Evolutionary conservation across 2,797 vertebrate species (phyloP).

Genomic region (Oreochromis mossambicus): DNA sequence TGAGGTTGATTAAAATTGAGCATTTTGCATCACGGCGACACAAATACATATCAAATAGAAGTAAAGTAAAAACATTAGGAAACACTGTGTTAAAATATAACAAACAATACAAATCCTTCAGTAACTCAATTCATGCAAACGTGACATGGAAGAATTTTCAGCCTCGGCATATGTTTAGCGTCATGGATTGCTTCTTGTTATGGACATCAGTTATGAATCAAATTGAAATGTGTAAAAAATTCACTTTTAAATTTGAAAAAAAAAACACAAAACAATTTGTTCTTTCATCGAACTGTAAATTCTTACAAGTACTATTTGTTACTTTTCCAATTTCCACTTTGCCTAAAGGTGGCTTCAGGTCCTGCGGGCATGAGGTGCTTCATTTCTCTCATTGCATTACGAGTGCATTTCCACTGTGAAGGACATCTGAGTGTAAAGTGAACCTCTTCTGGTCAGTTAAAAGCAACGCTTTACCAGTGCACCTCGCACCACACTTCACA

Average conservation of each 20-base stretch:
- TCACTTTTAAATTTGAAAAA: not conserved
- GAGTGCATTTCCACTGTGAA: slow-evolving; percentile 65
- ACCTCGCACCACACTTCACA: slow-evolving; percentile 64
- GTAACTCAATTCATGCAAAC: not conserved
- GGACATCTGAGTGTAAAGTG: slow-evolving; percentile 68
- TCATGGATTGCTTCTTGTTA: not conserved
- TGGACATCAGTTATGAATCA: not conserved
- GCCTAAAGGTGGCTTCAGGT: slow-evolving; percentile 54
- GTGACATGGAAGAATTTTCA: not conserved
- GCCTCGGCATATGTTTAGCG: not conserved
- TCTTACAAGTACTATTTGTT: not conserved
- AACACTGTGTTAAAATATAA: not conserved
- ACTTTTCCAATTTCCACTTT: slow-evolving; percentile 3
- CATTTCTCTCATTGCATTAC: slow-evolving; percentile 62
- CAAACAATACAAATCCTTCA: not conserved
- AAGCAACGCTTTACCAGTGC: slow-evolving; percentile 58
- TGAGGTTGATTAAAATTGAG: not conserved
- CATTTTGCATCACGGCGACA: not conserved
- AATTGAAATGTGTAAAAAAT: not conserved
- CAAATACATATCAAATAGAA: not conserved
- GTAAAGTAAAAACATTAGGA: not conserved
- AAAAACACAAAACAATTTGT: not conserved
- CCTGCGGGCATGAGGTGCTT: slow-evolving; percentile 45
- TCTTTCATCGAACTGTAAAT: not conserved
- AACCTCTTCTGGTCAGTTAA: slow-evolving; percentile 67